Evolutionary conservation across 1,140 invertebrate genomes (phyloP), one percentile per base, ranked within the genome.

Genomic region (Parasteatoda tepidariorum): DNA sequence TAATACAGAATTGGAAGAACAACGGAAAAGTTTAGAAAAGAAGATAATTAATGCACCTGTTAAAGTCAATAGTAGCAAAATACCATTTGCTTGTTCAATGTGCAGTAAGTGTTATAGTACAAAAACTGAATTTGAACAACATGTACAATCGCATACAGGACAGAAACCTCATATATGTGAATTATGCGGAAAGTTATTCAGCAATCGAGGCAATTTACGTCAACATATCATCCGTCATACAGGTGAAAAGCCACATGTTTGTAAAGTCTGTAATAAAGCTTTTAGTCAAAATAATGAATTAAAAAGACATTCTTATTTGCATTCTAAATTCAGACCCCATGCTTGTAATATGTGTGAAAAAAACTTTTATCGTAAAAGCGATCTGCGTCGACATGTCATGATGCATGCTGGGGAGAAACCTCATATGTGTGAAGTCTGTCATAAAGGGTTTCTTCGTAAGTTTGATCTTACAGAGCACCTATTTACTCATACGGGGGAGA

Each of bases 161-260:
- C 68, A 79, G 31, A 67, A 62, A 28, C 85, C 85, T 15, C 79
- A 71, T 61, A 22, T 57, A 13, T 85, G 85, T 61, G 26, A 38
- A 34, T 31, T 78, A 13, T 85, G 85, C 24, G 59, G 67, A 30
- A 85, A 83, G 34, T 64, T 74, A 2, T 85, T 85, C 68, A 68
- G 66, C 15, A 84, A 70, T 31, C 34, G 66, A 64, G 31, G 66
- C 3, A 83, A 79, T 34, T 61, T 84, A 5, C 15, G 34, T 6
- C 28, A 66, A 74, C 83, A 84, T 73, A 67, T 85, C 41, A 26
- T 57, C 24, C 68, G 71, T 2, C 86, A 86, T 78, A 75, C 73
- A 71, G 87, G 87, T n/a, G 86, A 87, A 33, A 70, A 85, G 31
- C 87, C 87, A 28, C 85, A 87, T 68, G 64, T 81, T 13, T 88